A percentile compares a stretch with the other conserved stretches of the same genome.
Evolutionary conservation across 2,888 invertebrate species (phyloP).

Genomic region (Siphonodentalium dalli): DNA sequence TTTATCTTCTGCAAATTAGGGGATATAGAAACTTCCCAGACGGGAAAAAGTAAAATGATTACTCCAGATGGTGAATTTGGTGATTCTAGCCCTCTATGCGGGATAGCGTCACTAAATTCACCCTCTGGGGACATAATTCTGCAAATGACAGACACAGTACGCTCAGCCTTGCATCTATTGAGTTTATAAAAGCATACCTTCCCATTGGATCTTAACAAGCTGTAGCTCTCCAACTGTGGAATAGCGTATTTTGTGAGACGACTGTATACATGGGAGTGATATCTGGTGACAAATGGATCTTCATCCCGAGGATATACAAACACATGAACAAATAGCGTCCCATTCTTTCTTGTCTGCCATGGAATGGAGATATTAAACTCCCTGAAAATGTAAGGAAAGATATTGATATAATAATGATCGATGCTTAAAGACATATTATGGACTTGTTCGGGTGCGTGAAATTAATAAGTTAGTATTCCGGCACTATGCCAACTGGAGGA

Average conservation of each 20-base stretch:
- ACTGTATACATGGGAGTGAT: constrained; percentile 71
- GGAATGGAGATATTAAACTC: constrained; percentile 76
- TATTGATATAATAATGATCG: neutral
- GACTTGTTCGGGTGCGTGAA: too few relatives aligned
- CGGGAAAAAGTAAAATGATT: too few relatives aligned
- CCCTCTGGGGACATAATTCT: too few relatives aligned
- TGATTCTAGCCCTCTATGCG: too few relatives aligned
- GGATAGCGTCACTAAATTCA: too few relatives aligned
- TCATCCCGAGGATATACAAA: constrained; percentile 69
- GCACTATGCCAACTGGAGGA: too few relatives aligned
- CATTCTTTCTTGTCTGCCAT: constrained; percentile 80
- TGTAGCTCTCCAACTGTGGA: constrained; percentile 74
- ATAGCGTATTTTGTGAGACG: constrained; percentile 77
- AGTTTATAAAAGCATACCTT: constrained; percentile 17
- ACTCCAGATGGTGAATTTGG: too few relatives aligned
- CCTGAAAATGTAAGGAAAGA: constrained; percentile 67
- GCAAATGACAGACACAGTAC: too few relatives aligned
- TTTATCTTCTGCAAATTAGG: too few relatives aligned
- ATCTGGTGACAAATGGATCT: constrained; percentile 69
- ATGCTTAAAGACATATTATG: neutral
- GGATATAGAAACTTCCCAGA: too few relatives aligned
- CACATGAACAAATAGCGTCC: constrained; percentile 81
- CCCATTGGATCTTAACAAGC: constrained; percentile 57
- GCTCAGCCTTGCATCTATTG: too few relatives aligned
- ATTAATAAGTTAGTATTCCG: too few relatives aligned